A percentile compares a stretch with the other conserved stretches of the same genome.
Conservation (phyloP, 2,797 vertebrate species). For the Sebastolobus altivelis region DNA sequence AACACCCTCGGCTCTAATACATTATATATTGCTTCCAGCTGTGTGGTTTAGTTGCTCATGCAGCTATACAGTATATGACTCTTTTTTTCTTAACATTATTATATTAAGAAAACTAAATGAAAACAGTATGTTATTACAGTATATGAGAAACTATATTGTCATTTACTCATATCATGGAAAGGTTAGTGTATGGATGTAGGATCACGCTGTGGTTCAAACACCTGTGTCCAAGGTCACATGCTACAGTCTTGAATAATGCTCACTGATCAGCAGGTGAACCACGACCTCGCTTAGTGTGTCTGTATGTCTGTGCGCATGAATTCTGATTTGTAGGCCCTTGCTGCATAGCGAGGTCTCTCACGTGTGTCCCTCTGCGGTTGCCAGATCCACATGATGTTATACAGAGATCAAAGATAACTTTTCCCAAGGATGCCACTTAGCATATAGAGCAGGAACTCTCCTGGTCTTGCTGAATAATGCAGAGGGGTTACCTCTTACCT, state of each 20-base stretch:
- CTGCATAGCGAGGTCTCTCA: constrained; percentile 38
- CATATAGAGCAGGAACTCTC: constrained; percentile 66
- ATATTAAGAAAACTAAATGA: constrained; percentile 27
- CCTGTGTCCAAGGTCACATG: constrained; percentile 46
- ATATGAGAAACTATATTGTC: constrained; percentile 7
- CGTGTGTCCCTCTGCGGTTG: constrained; percentile 33
- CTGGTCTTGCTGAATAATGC: constrained; percentile 77
- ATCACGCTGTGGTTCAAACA: constrained; percentile 37
- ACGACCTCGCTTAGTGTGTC: constrained; percentile 10
- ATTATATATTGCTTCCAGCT: constrained; percentile 75
- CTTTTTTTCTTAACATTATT: constrained; percentile 12
- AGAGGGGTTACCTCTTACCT: constrained; percentile 74
- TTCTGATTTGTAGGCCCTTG: constrained; percentile 30
- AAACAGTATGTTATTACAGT: constrained; percentile 5
- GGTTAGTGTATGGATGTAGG: constrained; percentile 28
- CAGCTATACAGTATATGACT: constrained; percentile 2
- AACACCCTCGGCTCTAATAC: constrained; percentile 56
- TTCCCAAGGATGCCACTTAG: constrained; percentile 59
- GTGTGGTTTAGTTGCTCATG: constrained; percentile 54
- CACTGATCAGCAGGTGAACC: constrained; percentile 52
- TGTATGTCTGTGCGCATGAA: constrained; percentile 18
- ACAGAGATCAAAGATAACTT: constrained; percentile 67
- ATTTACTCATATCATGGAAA: constrained; percentile 28
- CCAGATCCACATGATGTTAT: constrained; percentile 55
- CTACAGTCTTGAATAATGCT: constrained; percentile 38